phyloP scores from a whole-genome alignment of 2,113 vertebrate species.

The Etheostoma spectabile region DNA sequence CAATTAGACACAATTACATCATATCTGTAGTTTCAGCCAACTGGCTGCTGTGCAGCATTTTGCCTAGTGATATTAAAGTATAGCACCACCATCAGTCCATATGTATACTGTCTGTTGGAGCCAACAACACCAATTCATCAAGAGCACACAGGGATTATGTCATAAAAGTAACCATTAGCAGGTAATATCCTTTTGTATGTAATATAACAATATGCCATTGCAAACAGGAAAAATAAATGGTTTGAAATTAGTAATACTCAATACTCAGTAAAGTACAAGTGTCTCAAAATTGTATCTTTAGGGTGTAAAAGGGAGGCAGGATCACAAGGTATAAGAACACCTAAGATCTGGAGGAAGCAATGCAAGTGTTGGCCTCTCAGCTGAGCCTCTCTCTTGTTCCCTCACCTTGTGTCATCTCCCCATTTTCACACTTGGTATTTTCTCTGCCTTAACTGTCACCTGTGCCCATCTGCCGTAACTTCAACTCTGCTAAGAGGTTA shows the following conservation, averaged over 20 bases:
- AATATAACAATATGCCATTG: too few relatives aligned
- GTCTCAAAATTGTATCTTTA: not conserved
- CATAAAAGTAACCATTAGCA: too few relatives aligned
- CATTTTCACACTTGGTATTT: not conserved
- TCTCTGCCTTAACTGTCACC: not conserved
- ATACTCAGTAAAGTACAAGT: not conserved
- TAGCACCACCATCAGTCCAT: constrained; percentile 26
- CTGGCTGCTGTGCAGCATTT: not conserved
- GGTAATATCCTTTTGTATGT: too few relatives aligned
- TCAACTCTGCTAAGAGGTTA: not conserved
- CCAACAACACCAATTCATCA: not conserved
- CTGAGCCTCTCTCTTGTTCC: not conserved
- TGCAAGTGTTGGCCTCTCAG: not conserved
- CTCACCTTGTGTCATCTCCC: not conserved
- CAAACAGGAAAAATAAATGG: too few relatives aligned
- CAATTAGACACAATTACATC: too few relatives aligned
- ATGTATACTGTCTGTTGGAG: not conserved
- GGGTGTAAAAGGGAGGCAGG: too few relatives aligned
- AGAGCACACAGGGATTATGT: too few relatives aligned
- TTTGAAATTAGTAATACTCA: too few relatives aligned
- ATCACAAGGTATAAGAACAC: not conserved
- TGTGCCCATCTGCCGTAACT: not conserved
- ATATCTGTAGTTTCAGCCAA: not conserved
- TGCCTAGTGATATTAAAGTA: not conserved
- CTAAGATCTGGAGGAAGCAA: not conserved